Conservation (phyloP, 64 coral and sea anemone species). For the Actinia equina region DNA sequence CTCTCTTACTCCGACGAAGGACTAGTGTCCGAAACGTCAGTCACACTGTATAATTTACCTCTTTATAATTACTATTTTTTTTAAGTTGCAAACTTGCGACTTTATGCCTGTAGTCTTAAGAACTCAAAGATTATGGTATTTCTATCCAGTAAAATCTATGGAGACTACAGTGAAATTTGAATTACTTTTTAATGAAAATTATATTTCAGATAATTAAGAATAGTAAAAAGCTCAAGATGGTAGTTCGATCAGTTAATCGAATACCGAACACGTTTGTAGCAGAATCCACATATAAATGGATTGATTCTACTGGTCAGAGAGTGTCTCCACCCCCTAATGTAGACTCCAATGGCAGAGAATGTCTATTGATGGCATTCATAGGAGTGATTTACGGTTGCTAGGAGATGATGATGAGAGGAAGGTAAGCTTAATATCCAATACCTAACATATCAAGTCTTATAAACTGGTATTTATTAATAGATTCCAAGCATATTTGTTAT, state of each 20-base stretch:
- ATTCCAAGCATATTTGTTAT: background rate
- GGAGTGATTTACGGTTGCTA: slow-evolving; percentile 92
- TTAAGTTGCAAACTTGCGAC: too few species aligned
- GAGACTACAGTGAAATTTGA: background rate
- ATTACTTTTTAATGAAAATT: background rate
- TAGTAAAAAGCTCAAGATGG: slow-evolving; percentile 67
- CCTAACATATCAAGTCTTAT: too few species aligned
- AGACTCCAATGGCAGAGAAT: slow-evolving; percentile 60
- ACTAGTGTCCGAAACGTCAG: too few species aligned
- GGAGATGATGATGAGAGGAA: slow-evolving; percentile 99
- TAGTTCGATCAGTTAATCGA: slow-evolving; percentile 84
- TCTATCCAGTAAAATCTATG: too few species aligned
- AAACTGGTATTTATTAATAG: too few species aligned
- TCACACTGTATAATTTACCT: too few species aligned
- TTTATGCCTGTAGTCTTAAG: too few species aligned
- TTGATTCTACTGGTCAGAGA: slow-evolving; percentile 62
- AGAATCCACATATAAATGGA: slow-evolving; percentile 90
- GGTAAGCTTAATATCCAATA: slow-evolving; percentile 33
- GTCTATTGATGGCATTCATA: slow-evolving; percentile 66
- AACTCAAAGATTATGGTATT: too few species aligned
- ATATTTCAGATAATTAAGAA: slow-evolving; percentile 76
- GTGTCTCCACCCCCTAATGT: slow-evolving; percentile 72
- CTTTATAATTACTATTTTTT: too few species aligned
- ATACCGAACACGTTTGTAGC: slow-evolving; percentile 86
- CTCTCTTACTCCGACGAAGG: too few species aligned